These are phyloP conservation scores for Caloenas nicobarica DNA, from an alignment of 2,113 vertebrate species.

Conservation along the genomic window DNA sequence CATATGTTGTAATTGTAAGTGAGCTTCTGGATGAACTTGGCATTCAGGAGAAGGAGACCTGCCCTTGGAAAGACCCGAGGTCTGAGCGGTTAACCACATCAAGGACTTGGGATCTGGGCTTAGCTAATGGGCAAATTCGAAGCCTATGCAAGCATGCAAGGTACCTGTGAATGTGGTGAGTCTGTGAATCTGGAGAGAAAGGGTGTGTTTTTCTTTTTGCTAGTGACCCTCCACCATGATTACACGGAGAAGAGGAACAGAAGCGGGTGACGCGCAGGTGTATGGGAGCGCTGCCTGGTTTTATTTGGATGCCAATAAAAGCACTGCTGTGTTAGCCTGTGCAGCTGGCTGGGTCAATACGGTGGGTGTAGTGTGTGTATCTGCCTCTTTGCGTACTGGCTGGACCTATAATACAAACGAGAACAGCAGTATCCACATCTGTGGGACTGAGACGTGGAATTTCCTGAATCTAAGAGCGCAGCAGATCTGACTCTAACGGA, in stretches of 20 bases:
- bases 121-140: neutral
- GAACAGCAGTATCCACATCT: neutral
- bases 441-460: neutral
- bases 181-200: neutral
- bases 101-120: no score
- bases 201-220: neutral
- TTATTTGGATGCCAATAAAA: neutral
- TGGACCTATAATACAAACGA: neutral
- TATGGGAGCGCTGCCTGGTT: neutral
- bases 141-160: neutral
- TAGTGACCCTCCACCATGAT: neutral
- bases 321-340: neutral
- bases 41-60: neutral
- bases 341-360: neutral
- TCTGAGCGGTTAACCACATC: neutral
- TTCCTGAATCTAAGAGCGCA: neutral
- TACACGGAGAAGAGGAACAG: neutral
- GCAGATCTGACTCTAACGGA: neutral
- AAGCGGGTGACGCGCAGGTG: neutral
- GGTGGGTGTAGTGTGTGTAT: neutral
- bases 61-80: neutral
- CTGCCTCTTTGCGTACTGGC: neutral
- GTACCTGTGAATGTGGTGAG: neutral
- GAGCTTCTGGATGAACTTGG: neutral
- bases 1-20: neutral